Evolutionary conservation across 2,888 invertebrate genomes (phyloP).

Genomic region (Timema cristinae): DNA sequence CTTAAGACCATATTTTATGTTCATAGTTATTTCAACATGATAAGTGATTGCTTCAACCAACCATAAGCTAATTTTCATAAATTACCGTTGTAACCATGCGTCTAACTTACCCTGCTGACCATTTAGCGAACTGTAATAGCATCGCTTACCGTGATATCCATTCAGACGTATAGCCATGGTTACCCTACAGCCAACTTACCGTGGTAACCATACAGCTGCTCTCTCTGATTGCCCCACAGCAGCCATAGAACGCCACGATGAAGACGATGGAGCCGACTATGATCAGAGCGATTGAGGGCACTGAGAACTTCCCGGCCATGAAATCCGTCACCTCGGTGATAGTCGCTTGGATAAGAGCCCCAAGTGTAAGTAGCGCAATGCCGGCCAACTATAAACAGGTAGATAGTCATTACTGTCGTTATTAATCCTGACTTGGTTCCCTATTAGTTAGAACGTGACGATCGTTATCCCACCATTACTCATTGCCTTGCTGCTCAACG

Average conservation of each 20-base stretch:
- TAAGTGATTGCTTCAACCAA: no score
- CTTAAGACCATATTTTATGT: no score
- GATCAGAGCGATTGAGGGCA: slow-evolving; percentile 62
- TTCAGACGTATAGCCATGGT: no score
- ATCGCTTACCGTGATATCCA: no score
- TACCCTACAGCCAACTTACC: slow-evolving; percentile 18
- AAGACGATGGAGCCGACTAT: slow-evolving; percentile 62
- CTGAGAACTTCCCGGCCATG: slow-evolving; percentile 48
- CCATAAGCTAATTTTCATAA: no score
- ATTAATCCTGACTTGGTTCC: neutral
- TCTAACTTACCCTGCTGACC: no score
- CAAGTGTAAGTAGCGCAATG: slow-evolving; percentile 61
- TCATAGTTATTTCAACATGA: no score
- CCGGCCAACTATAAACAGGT: slow-evolving; percentile 62
- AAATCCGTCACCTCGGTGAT: slow-evolving; percentile 51
- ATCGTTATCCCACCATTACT: no score
- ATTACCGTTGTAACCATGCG: no score
- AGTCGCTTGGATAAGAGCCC: slow-evolving; percentile 59
- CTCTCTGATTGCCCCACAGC: slow-evolving; percentile 47
- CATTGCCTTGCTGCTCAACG: no score
- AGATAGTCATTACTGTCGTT: slow-evolving; percentile 1
- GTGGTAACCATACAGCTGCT: slow-evolving; percentile 42
- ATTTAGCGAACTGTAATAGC: no score
- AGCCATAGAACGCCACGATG: slow-evolving; percentile 46
- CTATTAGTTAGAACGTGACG: no score